Evolutionary conservation across 1,140 invertebrate genomes (phyloP).

Genomic region (Zaprionus kolodkinae): DNA sequence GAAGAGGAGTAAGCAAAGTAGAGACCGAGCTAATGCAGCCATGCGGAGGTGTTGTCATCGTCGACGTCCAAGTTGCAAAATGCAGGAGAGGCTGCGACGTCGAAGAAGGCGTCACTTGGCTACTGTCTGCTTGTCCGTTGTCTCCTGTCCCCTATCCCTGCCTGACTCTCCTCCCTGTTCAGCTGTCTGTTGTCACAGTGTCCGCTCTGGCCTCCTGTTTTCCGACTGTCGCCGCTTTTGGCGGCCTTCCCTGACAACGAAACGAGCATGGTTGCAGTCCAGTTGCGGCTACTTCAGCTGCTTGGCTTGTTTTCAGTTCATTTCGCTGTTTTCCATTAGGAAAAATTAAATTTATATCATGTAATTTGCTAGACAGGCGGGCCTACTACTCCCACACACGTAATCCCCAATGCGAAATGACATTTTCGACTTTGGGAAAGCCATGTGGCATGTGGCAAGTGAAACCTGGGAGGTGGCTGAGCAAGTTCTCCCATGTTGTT

Average conservation of each 20-base stretch:
- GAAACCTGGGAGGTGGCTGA: constrained; percentile 33
- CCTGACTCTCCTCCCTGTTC: not conserved
- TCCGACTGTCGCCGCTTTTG: not conserved
- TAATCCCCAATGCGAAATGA: constrained; percentile 29
- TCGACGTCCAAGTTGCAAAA: constrained; percentile 5
- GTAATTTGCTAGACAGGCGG: constrained; percentile 50
- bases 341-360: constrained; percentile 66
- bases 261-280: constrained; percentile 35
- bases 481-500: not conserved
- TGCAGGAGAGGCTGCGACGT: constrained; percentile 14
- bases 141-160: not conserved
- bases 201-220: not conserved
- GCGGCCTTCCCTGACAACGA: constrained; percentile 23
- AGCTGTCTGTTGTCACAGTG: not conserved
- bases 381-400: constrained; percentile 25
- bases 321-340: constrained; percentile 44
- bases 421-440: constrained; percentile 35
- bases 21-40: not conserved
- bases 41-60: not conserved
- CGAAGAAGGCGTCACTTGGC: constrained; percentile 42
- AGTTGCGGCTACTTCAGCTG: not conserved
- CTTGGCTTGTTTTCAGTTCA: not conserved
- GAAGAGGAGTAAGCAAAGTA: not conserved
- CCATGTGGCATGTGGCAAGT: constrained; percentile 16
- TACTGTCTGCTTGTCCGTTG: constrained; percentile 39